Base-by-base conservation (phyloP, 2,113 vertebrate species). In the Myocastor coypus region DNA sequence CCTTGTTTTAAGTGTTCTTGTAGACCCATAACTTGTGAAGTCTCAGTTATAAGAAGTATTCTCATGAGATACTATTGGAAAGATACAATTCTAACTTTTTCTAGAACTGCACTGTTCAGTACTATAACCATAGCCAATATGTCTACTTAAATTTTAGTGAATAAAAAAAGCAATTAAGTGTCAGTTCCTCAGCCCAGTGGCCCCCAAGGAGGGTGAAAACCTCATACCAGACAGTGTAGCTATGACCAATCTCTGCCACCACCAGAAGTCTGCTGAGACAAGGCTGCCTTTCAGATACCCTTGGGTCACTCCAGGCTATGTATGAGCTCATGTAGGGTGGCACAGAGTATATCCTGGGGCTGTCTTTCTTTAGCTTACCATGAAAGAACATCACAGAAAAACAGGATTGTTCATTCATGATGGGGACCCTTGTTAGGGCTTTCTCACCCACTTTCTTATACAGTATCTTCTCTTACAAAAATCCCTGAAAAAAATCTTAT, bases 101-200 rank as follows among this genome's bases (percentile, higher is more conserved):
- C 34, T 37, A 4, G 42, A 55, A 5, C 28, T 16, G 0, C 17
- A 6, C 42, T 40, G 64, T 77, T 50, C 50, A 55, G 10, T 59
- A 34, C 0, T 0, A n/a, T 2, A 68, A 40, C 17, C 11, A 8
- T 57, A 13, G 71, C 19, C 37, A 52, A 8, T 22, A 24, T 26
- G 11, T 10, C 89, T 59, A 30, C 42, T 94, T 64, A 80, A 32
- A 90, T n/a, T 52, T 92, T 22, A 71, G 5, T 80, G 57, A 89
- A 22, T 32, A 24, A n/a, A 81, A 46, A 20, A 32, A 24, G 86
- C 50, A 94, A 4, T 37, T 64, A 52, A 52, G 52, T 26, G 81
- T 59, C 40, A 63, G 14, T 20, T 85, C n/a, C 64, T 95, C 26
- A 19, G 3, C 22, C 37, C 8, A 22, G 52, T 32, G 40, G 30